These are phyloP conservation scores for Drosophila melanica DNA, from an alignment of 1,140 invertebrate species.

Conservation along the genomic window DNA sequence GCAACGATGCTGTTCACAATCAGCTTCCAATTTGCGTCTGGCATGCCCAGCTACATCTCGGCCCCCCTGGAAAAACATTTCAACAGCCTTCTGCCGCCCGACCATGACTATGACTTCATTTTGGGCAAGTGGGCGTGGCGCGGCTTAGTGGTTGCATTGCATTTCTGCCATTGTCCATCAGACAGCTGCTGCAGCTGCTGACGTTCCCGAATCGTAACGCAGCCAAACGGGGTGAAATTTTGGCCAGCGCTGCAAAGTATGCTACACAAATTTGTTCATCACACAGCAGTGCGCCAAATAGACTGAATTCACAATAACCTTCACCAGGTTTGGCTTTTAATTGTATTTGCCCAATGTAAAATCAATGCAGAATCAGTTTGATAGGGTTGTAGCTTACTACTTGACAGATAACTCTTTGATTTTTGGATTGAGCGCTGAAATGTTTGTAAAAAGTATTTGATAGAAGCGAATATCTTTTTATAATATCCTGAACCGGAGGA, in stretches of 20 bases:
- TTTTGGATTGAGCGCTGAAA: no score
- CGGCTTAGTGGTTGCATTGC: slow-evolving; percentile 29
- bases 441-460: no score
- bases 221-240: slow-evolving; percentile 1
- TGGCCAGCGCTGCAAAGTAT: background rate
- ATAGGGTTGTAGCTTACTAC: no score
- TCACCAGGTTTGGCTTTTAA: slow-evolving; percentile 3
- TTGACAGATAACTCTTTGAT: no score
- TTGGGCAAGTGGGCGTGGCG: slow-evolving; percentile 25
- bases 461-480: no score
- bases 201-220: background rate
- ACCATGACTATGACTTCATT: slow-evolving; percentile 30
- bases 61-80: slow-evolving; percentile 15
- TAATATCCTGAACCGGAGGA: no score
- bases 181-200: slow-evolving; percentile 5
- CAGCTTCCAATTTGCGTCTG: slow-evolving; percentile 41
- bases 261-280: slow-evolving; percentile 17
- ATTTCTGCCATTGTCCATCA: background rate
- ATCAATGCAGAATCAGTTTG: background rate
- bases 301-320: background rate
- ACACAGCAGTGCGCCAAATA: background rate
- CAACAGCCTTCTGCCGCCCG: slow-evolving; percentile 3
- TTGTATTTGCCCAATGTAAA: slow-evolving; percentile 9
- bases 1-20: slow-evolving; percentile 13
- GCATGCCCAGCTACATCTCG: no score